These are phyloP conservation scores for Pteronotus mesoamericanus DNA, from an alignment of 2,797 vertebrate species.

Conservation along the genomic window DNA sequence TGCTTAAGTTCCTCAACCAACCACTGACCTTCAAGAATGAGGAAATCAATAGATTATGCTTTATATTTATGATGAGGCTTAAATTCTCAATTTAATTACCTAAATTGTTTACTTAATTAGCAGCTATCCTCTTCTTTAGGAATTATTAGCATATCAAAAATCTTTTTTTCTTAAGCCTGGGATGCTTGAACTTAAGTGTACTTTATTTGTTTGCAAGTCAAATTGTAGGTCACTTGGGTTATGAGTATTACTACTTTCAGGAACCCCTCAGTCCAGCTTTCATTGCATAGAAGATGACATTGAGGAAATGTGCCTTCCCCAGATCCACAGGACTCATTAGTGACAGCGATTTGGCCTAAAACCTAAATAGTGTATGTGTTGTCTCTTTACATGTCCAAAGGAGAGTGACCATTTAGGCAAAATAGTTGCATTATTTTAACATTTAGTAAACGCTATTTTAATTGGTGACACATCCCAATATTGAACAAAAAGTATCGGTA, in stretches of 20 bases:
- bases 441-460: background rate
- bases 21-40: background rate
- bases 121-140: background rate
- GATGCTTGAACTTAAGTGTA: constrained; percentile 4
- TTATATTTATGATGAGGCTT: background rate
- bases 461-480: background rate
- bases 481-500: background rate
- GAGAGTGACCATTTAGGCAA: background rate
- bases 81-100: background rate
- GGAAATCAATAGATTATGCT: background rate
- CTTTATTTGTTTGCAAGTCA: background rate
- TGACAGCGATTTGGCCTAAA: background rate
- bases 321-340: background rate
- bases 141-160: background rate
- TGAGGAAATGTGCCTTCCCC: background rate
- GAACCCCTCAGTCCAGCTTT: background rate
- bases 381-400: background rate
- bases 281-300: background rate
- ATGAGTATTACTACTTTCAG: background rate
- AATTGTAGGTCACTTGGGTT: background rate
- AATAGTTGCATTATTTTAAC: background rate
- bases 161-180: background rate
- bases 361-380: background rate
- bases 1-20: background rate
- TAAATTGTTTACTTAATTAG: background rate